Evolutionary conservation across 1,140 invertebrate species (phyloP).

Genomic region (Lamellibrachia luymesi): DNA sequence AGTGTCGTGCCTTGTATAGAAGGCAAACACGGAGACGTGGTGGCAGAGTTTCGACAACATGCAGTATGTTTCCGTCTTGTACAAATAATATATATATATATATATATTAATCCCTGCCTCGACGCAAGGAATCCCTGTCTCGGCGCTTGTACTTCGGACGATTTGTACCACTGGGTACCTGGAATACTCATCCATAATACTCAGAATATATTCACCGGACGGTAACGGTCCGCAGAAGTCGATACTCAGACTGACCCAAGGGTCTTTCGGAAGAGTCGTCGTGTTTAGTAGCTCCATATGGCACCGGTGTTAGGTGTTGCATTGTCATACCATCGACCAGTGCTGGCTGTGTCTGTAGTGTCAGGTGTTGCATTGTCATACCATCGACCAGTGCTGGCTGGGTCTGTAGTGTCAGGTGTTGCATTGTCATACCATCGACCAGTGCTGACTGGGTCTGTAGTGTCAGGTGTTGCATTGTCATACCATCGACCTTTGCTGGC

Average conservation of each 20-base stretch:
- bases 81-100: too few species aligned
- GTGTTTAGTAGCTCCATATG: background rate
- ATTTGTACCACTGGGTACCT: conserved; percentile 15
- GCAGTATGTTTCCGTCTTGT: too few species aligned
- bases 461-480: background rate
- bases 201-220: conserved; percentile 8
- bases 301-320: background rate
- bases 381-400: background rate
- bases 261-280: background rate
- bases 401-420: background rate
- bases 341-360: background rate
- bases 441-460: background rate
- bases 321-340: background rate
- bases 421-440: conserved; percentile 6
- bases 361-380: conserved; percentile 12
- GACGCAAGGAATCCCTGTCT: background rate
- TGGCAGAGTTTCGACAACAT: too few species aligned
- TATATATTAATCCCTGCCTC: background rate
- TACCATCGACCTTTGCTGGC: background rate
- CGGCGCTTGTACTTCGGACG: background rate
- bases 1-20: background rate
- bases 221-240: conserved; percentile 14
- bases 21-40: too few species aligned
- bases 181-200: conserved; percentile 11
- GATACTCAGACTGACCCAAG: conserved; percentile 1